These are phyloP conservation scores for Istiophorus platypterus DNA, from an alignment of 2,113 vertebrate genomes.

Conservation along the genomic window DNA sequence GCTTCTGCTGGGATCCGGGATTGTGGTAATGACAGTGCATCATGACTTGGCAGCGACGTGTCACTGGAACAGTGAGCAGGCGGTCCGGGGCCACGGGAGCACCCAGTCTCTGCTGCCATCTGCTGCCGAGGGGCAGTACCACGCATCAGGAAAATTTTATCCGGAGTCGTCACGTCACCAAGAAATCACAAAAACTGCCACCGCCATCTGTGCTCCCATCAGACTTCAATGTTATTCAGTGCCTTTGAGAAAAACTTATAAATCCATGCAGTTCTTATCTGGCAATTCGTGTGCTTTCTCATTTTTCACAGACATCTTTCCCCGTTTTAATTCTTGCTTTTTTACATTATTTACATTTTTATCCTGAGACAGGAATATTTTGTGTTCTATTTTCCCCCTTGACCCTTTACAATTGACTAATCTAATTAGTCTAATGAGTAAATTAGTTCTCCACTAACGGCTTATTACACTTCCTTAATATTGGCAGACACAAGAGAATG, in stretches of 20 bases:
- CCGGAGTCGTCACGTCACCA: background rate
- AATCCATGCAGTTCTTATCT: background rate
- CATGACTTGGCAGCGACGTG: constrained; percentile 26
- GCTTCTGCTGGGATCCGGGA: constrained; percentile 17
- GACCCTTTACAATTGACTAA: background rate
- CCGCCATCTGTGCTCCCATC: background rate
- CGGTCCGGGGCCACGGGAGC: background rate
- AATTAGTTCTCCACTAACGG: background rate
- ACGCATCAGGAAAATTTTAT: background rate
- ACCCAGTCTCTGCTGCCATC: constrained; percentile 69
- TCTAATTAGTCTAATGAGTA: too few relatives aligned
- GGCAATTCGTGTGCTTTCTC: background rate
- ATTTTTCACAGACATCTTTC: background rate
- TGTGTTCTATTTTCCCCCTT: background rate
- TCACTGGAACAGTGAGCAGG: background rate
- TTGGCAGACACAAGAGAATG: background rate
- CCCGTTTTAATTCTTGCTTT: background rate
- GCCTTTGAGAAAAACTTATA: background rate
- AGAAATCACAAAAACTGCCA: background rate
- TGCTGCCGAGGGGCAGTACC: constrained; percentile 52
- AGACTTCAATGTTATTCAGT: background rate
- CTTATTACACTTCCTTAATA: background rate
- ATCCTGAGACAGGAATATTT: too few relatives aligned
- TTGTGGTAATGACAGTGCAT: constrained; percentile 10
- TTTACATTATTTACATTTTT: too few relatives aligned